A percentile compares a stretch with the other conserved stretches of the same genome.
phyloP scores from a whole-genome alignment of 2,797 vertebrate species.

The Schizopygopsis malacanthus region DNA sequence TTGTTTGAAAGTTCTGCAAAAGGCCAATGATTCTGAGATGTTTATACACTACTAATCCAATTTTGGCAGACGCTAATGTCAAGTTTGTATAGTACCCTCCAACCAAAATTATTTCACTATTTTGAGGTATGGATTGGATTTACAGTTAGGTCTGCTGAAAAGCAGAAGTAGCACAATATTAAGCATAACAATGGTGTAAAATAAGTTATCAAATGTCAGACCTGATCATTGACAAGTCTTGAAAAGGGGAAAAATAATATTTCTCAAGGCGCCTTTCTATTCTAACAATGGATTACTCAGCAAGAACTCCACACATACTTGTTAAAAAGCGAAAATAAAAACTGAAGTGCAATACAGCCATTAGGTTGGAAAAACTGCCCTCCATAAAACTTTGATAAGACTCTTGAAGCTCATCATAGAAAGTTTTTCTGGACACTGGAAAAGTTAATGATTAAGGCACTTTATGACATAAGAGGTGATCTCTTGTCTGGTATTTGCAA shows the following conservation, averaged over 20 bases:
- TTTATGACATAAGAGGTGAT: constrained; percentile 41
- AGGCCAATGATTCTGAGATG: neutral
- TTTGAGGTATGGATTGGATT: constrained; percentile 7
- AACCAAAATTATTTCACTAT: neutral
- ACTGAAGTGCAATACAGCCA: constrained; percentile 22
- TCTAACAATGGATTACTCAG: constrained; percentile 35
- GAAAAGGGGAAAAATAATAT: neutral
- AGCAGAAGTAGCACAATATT: neutral
- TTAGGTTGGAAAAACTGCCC: constrained; percentile 39
- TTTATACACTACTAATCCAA: neutral
- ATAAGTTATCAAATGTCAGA: constrained; percentile 7
- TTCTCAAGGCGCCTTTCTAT: neutral
- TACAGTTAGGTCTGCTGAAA: neutral
- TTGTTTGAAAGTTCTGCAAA: constrained; percentile 4
- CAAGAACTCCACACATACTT: constrained; percentile 28
- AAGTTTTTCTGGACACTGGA: constrained; percentile 27
- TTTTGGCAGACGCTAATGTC: constrained; percentile 2
- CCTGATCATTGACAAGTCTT: neutral
- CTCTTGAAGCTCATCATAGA: constrained; percentile 12
- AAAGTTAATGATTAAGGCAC: constrained; percentile 44
- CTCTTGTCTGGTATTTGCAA: constrained; percentile 51
- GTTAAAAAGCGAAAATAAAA: constrained; percentile 45
- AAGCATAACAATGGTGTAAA: neutral
- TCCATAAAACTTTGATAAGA: constrained; percentile 24
- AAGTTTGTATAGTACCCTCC: constrained; percentile 15